Base-by-base conservation (phyloP, 2,888 invertebrate genomes). In the Idaea straminata region DNA sequence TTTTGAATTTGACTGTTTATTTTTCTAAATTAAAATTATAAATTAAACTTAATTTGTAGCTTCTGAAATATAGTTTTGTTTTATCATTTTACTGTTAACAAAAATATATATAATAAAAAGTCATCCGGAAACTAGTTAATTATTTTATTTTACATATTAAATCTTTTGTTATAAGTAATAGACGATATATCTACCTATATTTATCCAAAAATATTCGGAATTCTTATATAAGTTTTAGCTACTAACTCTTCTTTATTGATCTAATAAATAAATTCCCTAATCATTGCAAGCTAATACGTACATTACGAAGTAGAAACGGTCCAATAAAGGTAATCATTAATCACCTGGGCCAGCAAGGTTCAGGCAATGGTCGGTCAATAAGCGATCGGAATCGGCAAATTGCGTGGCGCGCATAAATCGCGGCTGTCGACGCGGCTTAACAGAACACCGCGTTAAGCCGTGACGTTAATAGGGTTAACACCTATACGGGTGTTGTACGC, bases 381-480 rank as follows among this genome's bases (percentile, higher is more conserved):
- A 82, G 82, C 83, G 84, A 89, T 88, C 83, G 83, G 83, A 81
- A 86, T 86, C 84, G 82, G 83, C 87, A 86, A 91, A 88, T 89
- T 89, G 85, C 84, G 75, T 76, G 74, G 78, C 75, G 74, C 78
- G 80, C 87, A 91, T 92, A 92, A 92, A 92, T 92, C 64, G 76
- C 82, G 80, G 82, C 78, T 86, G 89, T 86, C 86, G 77, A 74
- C 81, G 72, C 68, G 84, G 87, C 85, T 89, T 89, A 88, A 73
- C 81, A 75, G 47, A 47, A 10, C 47, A 10, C 47, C 70, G 74
- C 71, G 80, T 74, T 90, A 89, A 91, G 85, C 84, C 75, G 66
- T 76, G 76, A 83, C 83, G 89, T 90, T 91, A 91, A 89, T 87
- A 82, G 92, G 89, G 87, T 89, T 89, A 89, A 83, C 88, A 80